Percentiles rank a stretch among this genome's conserved stretches.
Conservation (phyloP, 37 sponge, comb jelly and placozoan genomes). For the Aplysina aerophoba region DNA sequence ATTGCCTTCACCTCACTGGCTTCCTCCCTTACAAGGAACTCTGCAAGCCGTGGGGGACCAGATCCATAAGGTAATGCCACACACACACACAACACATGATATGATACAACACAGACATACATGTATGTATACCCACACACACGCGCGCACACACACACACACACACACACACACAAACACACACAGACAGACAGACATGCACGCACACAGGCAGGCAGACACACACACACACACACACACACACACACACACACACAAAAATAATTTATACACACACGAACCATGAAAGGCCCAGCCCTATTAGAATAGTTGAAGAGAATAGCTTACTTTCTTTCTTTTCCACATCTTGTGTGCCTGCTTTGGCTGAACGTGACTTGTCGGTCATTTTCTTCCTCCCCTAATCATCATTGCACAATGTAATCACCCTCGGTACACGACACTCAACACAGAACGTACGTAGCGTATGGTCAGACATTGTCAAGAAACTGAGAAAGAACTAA, state of each 20-base stretch:
- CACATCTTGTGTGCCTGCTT: no score
- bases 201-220: not conserved
- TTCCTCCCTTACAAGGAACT: slow-evolving; percentile 62
- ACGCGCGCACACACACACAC: slow-evolving; percentile 17
- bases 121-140: not conserved
- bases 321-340: no score
- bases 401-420: no score
- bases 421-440: no score
- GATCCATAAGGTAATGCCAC: not conserved
- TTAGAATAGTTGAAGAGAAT: not conserved
- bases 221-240: slow-evolving; percentile 40
- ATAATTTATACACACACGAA: not conserved
- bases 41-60: slow-evolving; percentile 35
- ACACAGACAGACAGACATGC: slow-evolving; percentile 1
- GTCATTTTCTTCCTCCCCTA: no score
- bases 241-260: not conserved
- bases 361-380: no score
- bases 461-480: no score
- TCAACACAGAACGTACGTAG: no score
- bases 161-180: slow-evolving; percentile 25
- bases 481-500: no score
- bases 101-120: not conserved
- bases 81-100: not conserved
- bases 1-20: slow-evolving; percentile 56
- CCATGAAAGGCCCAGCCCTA: no score